Evolutionary conservation across 2,888 invertebrate species (phyloP), one percentile per base, ranked within the genome.

Genomic region (Cremastinae sp.): DNA sequence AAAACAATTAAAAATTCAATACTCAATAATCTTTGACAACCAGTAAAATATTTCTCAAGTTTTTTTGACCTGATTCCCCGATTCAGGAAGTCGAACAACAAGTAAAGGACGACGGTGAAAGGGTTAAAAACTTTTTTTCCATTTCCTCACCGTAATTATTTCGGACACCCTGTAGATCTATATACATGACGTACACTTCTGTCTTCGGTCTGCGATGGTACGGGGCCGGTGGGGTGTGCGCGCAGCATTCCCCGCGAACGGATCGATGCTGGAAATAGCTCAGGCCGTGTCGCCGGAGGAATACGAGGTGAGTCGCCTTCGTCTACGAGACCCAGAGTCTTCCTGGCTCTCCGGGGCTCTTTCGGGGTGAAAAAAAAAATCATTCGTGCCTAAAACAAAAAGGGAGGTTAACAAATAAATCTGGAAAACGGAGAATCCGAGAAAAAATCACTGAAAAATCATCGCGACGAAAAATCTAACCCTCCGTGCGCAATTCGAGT

Each of bases 181-280:
- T 43, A 66, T 53, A 18, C 18, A 51, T 64, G 2, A 18, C 39
- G 18, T 5, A 39, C n/a, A n/a, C 20, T 37, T 10, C n/a, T 47
- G 47, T 47, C 12, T 47, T 2, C 16, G 14, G 5, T 55, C 14
- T 58, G 9, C 8, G 20, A 12, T 45, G 35, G 61, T 41, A 58
- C 56, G 64, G 53, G 69, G 71, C 61, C 66, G 70, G 74, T 68
- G 72, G 81, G 78, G 79, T 81, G 80, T 85, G 81, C 82, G 84
- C 85, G 83, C 83, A 84, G 84, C 85, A 85, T 83, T 84, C 85
- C 80, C 83, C 78, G 81, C 79, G 81, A 83, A 82, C 81, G 85
- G 88, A 88, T 88, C 89, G 88, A 89, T 89, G 87, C 86, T 88
- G 88, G 87, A 87, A 89, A 88, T 87, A 87, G 88, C 87, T 85